phyloP scores from a whole-genome alignment of 2,797 vertebrate species.

The Hydrophis major region DNA sequence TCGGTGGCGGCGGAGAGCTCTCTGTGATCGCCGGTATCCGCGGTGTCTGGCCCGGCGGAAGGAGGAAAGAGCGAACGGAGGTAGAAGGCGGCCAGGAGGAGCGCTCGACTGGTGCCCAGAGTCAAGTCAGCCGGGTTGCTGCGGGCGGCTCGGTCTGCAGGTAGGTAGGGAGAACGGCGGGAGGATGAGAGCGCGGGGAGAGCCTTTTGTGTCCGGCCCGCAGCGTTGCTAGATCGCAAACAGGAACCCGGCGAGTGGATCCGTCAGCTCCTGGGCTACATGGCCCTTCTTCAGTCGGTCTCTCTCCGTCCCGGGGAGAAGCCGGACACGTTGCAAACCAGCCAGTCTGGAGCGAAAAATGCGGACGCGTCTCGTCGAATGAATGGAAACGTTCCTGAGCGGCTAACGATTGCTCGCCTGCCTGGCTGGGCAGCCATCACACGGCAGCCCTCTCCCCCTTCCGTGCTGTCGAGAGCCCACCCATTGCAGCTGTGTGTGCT shows the following conservation, averaged over 20 bases:
- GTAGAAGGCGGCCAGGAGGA: neutral
- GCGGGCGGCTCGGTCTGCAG: constrained; percentile 1
- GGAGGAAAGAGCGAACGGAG: neutral
- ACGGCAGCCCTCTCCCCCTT: neutral
- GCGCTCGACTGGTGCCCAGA: neutral
- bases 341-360: neutral
- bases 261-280: neutral
- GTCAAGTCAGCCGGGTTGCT: neutral
- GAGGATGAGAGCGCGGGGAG: neutral
- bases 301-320: neutral
- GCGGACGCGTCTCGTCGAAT: neutral
- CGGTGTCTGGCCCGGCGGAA: constrained; percentile 6
- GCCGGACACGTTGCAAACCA: neutral
- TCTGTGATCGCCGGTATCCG: constrained; percentile 9
- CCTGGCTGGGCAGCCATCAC: neutral
- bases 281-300: neutral
- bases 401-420: neutral
- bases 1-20: neutral
- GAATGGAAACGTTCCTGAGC: neutral
- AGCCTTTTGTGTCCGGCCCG: neutral
- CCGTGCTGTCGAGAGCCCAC: neutral
- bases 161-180: neutral
- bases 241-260: neutral
- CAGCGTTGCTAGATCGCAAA: neutral
- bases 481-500: neutral